Percentiles rank a stretch among this genome's conserved stretches.
Evolutionary conservation across 2,888 invertebrate species (phyloP).

Genomic region (Epistrophella euchroma): DNA sequence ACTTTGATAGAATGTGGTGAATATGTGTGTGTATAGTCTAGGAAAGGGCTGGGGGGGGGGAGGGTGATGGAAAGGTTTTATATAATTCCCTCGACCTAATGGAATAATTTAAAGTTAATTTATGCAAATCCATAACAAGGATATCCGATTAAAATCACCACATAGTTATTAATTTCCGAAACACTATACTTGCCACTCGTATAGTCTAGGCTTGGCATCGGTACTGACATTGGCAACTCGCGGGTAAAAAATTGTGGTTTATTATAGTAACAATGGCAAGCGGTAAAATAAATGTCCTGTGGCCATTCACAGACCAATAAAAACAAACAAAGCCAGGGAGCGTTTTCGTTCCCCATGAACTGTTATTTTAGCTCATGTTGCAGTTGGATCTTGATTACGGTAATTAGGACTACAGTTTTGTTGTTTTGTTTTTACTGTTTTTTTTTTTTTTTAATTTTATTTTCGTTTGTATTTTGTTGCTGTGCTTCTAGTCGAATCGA

Average conservation of each 20-base stretch:
- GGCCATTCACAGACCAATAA: conserved; percentile 29
- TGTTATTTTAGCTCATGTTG: conserved; percentile 44
- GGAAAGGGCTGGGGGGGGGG: no score
- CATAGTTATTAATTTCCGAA: conserved; percentile 59
- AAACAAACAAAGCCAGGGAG: conserved; percentile 41
- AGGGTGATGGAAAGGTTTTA: background rate
- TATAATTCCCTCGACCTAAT: conserved; percentile 34
- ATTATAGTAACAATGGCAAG: conserved; percentile 44
- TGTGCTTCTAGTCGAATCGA: background rate
- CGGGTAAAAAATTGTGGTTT: conserved; percentile 34
- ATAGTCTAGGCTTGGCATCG: background rate
- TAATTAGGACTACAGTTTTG: conserved; percentile 63
- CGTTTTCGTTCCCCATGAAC: conserved; percentile 27
- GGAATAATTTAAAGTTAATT: conserved; percentile 58
- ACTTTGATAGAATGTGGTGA: conserved; percentile 65
- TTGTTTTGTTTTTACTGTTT: conserved; percentile 33
- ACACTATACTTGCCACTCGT: conserved; percentile 32
- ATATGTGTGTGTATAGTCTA: background rate
- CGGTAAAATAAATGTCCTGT: conserved; percentile 48
- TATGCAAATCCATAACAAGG: conserved; percentile 64
- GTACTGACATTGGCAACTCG: background rate
- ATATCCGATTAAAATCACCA: conserved; percentile 62
- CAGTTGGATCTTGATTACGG: conserved; percentile 65
- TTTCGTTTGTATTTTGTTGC: conserved; percentile 31
- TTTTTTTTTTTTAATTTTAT: background rate